phyloP scores from a whole-genome alignment of 2,113 vertebrate species.

The Leptocoma aspasia region DNA sequence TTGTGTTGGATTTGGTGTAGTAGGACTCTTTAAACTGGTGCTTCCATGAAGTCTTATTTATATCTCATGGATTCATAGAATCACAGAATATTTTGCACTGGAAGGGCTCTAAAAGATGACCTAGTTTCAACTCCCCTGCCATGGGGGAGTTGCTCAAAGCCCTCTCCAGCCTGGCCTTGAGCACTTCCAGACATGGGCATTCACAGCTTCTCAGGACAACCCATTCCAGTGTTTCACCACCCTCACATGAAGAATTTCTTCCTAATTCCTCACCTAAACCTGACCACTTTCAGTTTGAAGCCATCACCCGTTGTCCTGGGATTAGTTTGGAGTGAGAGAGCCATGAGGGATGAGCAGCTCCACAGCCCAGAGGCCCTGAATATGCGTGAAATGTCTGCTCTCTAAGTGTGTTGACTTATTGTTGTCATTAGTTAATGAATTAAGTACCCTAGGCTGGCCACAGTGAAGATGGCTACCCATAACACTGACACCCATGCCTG shows the following conservation, averaged over 20 bases:
- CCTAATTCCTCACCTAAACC: background rate
- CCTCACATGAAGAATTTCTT: background rate
- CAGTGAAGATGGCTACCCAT: background rate
- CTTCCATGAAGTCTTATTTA: background rate
- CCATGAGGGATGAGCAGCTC: rapidly evolving
- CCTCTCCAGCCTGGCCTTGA: background rate
- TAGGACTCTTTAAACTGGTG: background rate
- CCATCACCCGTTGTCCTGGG: background rate
- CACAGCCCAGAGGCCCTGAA: background rate
- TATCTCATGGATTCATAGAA: background rate
- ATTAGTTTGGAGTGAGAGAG: background rate
- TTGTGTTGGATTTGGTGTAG: background rate
- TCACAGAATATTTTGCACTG: background rate
- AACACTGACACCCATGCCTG: too few relatives aligned
- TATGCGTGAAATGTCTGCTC: background rate
- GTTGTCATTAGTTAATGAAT: background rate
- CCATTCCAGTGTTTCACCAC: background rate
- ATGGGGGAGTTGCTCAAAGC: background rate
- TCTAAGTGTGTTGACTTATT: background rate
- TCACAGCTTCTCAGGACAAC: background rate
- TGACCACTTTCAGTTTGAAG: background rate
- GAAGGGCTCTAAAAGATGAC: background rate
- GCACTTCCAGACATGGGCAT: background rate
- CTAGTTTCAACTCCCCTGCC: background rate
- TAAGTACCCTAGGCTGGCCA: background rate